Percentiles rank a stretch among this genome's conserved stretches.
Evolutionary conservation across 2,113 vertebrate genomes (phyloP).

Genomic region (Aphyosemion australe): DNA sequence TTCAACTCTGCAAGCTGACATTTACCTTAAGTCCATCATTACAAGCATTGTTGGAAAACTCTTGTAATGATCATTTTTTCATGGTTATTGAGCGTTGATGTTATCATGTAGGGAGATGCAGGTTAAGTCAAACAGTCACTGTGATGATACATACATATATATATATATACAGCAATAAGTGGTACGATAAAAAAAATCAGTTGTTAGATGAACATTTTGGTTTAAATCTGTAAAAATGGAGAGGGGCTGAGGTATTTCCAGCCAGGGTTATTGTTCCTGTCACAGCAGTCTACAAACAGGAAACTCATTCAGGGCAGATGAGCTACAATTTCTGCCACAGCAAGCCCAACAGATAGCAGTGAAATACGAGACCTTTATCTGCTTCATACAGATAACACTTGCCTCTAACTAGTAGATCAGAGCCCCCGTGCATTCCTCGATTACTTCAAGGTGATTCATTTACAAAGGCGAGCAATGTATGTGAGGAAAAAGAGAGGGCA

Average conservation of each 20-base stretch:
- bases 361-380: conserved; percentile 53
- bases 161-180: no score
- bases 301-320: conserved; percentile 44
- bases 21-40: no score
- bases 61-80: no score
- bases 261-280: conserved; percentile 26
- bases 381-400: conserved; percentile 49
- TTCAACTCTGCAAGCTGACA: no score
- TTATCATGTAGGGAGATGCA: no score
- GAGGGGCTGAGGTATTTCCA: conserved; percentile 1
- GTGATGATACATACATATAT: no score
- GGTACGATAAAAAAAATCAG: no score
- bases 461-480: conserved; percentile 29
- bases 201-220: no score
- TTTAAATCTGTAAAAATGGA: conserved; percentile 3
- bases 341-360: conserved; percentile 40
- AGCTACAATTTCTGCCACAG: conserved; percentile 57
- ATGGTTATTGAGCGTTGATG: no score
- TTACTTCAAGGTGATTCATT: conserved; percentile 47
- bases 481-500: conserved; percentile 7
- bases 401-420: conserved; percentile 22
- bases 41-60: no score
- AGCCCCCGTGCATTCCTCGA: conserved; percentile 21
- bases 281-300: conserved; percentile 30
- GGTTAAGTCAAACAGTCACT: no score